Base-by-base conservation (phyloP, 2,113 vertebrate genomes). In the Crotophaga sulcirostris region DNA sequence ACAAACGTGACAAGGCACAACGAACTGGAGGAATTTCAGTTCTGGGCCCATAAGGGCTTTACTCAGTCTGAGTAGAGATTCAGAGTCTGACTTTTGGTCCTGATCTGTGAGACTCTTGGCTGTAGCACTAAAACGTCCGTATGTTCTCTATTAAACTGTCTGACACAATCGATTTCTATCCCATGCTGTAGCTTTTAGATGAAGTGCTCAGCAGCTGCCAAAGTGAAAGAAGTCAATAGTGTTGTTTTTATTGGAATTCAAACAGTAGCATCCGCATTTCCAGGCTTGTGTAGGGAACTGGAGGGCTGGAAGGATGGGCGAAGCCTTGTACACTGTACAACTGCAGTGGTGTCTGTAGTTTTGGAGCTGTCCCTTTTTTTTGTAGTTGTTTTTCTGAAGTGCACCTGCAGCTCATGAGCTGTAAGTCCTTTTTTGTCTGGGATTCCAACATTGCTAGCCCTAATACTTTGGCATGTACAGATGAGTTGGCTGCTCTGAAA, bases 271-370 rank as follows among this genome's bases (percentile, higher is more conserved):
- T 67, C 66, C 69, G 56, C 28, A 54, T 72, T 66, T 58, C 34
- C 56, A 75, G 64, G 25, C 25, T 63, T 75, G 42, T 16, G 26
- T 17, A 54, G 24, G 70, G 24, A 69, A 26, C 26, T 69, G 29
- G 58, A 73, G 56, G 51, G 44, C 38, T 86, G 64, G 58, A 79
- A 58, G 63, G 51, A 4, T 66, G 34, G 9, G 26, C 8, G 4
- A 74, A 68, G 36, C 25, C 13, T 45, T 1, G 0, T 19, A 34
- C 26, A 1, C 40, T 56, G 33, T 24, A 10, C 5, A 6, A 16
- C 60, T 51, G 49, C 2, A 0, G 28, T 5, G 19, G 8, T 64
- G 36, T 49, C 66, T 68, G 54, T 28, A 60, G 34, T 51, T 58
- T 62, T 1, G 1, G 49, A 64, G 62, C 38, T 20, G 3, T 45